Percentiles rank a stretch among this genome's conserved stretches.
These are phyloP conservation scores for Xenopus petersii DNA, from an alignment of 2,797 vertebrate species.

Conservation along the genomic window DNA sequence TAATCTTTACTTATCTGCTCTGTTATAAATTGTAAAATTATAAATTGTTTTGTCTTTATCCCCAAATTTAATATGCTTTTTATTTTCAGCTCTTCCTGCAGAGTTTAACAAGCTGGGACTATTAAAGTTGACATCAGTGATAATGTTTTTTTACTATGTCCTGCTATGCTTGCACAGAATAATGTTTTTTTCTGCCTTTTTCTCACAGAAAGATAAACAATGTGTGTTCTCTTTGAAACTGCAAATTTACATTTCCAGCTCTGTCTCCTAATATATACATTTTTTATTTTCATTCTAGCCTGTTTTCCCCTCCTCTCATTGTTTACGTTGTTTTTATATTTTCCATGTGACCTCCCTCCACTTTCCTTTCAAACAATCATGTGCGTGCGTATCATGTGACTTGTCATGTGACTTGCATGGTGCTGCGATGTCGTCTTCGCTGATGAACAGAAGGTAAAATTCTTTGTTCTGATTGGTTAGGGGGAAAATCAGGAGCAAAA, in stretches of 20 bases:
- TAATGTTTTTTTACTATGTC: slow-evolving; percentile 8
- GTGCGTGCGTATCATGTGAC: slow-evolving; percentile 91
- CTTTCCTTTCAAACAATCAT: slow-evolving; percentile 91
- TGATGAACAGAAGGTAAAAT: slow-evolving; percentile 97
- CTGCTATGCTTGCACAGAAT: slow-evolving; percentile 20
- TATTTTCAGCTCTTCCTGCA: slow-evolving; percentile 21
- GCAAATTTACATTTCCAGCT: slow-evolving; percentile 56
- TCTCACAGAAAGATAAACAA: background rate
- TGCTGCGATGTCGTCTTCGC: slow-evolving; percentile 86
- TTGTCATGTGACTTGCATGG: slow-evolving; percentile 97
- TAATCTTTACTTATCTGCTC: background rate
- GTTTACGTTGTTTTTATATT: slow-evolving; percentile 95
- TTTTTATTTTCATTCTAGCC: slow-evolving; percentile 71
- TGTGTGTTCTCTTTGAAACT: slow-evolving; percentile 4
- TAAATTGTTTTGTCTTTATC: background rate
- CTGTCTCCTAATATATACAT: slow-evolving; percentile 49
- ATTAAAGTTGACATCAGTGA: slow-evolving; percentile 13
- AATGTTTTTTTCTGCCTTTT: slow-evolving; percentile 16
- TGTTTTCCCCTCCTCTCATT: slow-evolving; percentile 77
- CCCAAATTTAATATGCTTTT: slow-evolving; percentile 19
- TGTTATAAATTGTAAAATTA: background rate
- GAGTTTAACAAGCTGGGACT: background rate
- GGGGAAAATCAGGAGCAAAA: slow-evolving; percentile 53
- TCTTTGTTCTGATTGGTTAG: slow-evolving; percentile 72
- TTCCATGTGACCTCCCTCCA: slow-evolving; percentile 86